These are phyloP conservation scores for Masticophis lateralis DNA, from an alignment of 2,797 vertebrate species.

Conservation along the genomic window DNA sequence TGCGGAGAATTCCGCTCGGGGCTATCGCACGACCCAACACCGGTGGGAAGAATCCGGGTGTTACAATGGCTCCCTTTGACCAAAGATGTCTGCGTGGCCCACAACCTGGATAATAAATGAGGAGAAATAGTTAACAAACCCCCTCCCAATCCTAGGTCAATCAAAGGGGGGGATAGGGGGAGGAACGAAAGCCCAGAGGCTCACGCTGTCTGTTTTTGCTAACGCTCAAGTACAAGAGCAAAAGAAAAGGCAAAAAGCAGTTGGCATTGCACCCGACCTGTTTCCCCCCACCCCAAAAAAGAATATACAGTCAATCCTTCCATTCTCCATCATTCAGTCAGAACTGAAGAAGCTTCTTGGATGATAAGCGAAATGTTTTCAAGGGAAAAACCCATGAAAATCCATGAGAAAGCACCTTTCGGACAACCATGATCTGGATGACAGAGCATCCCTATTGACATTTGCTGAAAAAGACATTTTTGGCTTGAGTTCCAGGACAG, in stretches of 20 bases:
- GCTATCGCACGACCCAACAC: neutral
- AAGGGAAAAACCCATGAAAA: too few species aligned
- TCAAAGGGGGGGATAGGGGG: neutral
- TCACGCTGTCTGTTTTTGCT: accelerated
- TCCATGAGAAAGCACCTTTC: too few species aligned
- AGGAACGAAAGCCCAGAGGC: neutral
- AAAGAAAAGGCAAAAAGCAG: neutral
- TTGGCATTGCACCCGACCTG: too few species aligned
- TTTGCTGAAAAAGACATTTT: too few species aligned
- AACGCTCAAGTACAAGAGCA: neutral
- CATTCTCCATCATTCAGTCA: too few species aligned
- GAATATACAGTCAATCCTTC: too few species aligned
- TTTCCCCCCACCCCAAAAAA: neutral
- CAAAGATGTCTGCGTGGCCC: neutral
- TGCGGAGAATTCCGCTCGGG: constrained; percentile 7
- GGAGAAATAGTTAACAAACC: neutral
- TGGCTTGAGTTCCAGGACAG: too few species aligned
- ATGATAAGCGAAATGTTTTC: too few species aligned
- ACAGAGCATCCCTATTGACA: too few species aligned
- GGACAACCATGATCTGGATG: too few species aligned
- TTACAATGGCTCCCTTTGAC: neutral
- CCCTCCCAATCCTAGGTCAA: neutral
- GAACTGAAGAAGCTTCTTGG: too few species aligned
- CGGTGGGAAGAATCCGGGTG: too few species aligned
- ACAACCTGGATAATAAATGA: neutral